A percentile compares a stretch with the other conserved stretches of the same genome.
phyloP scores from a whole-genome alignment of 2,113 vertebrate species.

The Lepidothrix coronata region DNA sequence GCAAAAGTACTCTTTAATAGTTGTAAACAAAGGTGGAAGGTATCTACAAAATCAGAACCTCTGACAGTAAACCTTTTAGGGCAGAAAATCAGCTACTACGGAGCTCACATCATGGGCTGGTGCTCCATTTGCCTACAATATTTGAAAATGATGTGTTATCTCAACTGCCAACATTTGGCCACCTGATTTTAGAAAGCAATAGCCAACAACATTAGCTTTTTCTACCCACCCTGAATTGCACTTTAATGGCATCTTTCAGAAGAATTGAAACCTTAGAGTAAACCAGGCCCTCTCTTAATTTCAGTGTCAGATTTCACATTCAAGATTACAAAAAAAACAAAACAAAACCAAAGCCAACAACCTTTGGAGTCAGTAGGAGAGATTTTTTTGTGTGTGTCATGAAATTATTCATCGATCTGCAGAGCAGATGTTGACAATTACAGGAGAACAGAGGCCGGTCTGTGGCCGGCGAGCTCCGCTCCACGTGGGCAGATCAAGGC shows the following conservation, averaged over 20 bases:
- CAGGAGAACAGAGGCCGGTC: slow-evolving; percentile 60
- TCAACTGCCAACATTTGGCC: neutral
- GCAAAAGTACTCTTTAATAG: neutral
- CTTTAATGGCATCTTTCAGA: neutral
- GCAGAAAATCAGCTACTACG: neutral
- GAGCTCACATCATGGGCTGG: neutral
- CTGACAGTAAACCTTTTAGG: neutral
- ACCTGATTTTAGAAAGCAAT: neutral
- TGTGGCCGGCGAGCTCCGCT: slow-evolving; percentile 58
- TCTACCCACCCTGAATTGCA: neutral
- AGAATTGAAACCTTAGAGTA: neutral
- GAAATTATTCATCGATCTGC: slow-evolving; percentile 65
- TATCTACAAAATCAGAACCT: neutral
- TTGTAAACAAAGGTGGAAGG: neutral
- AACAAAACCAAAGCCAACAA: neutral
- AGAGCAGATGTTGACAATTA: slow-evolving; percentile 70
- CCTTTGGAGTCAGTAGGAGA: slow-evolving; percentile 21
- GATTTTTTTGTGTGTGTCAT: neutral
- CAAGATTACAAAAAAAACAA: neutral
- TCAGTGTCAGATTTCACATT: neutral
- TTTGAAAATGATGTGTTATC: neutral
- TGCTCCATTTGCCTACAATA: neutral
- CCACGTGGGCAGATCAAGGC: slow-evolving; percentile 72
- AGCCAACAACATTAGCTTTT: neutral
- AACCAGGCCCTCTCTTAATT: neutral